Percentiles rank a stretch among this genome's conserved stretches.
Evolutionary conservation across 2,888 invertebrate genomes (phyloP).

Genomic region (Neoascia interrupta): DNA sequence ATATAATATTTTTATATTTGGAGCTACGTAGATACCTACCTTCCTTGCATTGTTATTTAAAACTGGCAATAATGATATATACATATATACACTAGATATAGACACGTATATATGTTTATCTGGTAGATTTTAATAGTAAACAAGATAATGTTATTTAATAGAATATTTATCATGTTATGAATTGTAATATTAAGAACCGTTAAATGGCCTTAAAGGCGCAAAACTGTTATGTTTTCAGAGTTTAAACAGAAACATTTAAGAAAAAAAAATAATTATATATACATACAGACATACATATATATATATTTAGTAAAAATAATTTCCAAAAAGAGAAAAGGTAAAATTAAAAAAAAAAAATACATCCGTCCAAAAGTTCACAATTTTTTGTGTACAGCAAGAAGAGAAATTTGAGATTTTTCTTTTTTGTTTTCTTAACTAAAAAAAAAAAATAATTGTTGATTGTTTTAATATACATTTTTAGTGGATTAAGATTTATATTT

Average conservation of each 20-base stretch:
- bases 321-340: slow-evolving; percentile 57
- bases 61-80: slow-evolving; percentile 70
- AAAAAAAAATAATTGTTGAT: slow-evolving; percentile 59
- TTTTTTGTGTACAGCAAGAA: slow-evolving; percentile 63
- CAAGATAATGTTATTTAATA: slow-evolving; percentile 62
- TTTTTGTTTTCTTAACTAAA: too few relatives aligned
- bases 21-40: slow-evolving; percentile 80
- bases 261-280: slow-evolving; percentile 50
- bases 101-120: slow-evolving; percentile 61
- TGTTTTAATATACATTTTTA: slow-evolving; percentile 55
- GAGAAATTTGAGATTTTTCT: slow-evolving; percentile 60
- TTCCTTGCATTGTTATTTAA: slow-evolving; percentile 72
- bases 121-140: slow-evolving; percentile 66
- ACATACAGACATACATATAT: slow-evolving; percentile 37
- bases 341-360: slow-evolving; percentile 59
- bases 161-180: slow-evolving; percentile 69
- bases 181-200: slow-evolving; percentile 70
- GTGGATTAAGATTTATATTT: slow-evolving; percentile 59
- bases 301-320: slow-evolving; percentile 50
- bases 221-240: slow-evolving; percentile 79
- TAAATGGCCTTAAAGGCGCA: slow-evolving; percentile 73
- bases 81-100: slow-evolving; percentile 69
- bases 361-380: slow-evolving; percentile 71
- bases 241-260: slow-evolving; percentile 73
- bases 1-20: slow-evolving; percentile 74